These are phyloP conservation scores for Diphyllodes magnificus DNA, from an alignment of 2,113 vertebrate species.

Conservation along the genomic window DNA sequence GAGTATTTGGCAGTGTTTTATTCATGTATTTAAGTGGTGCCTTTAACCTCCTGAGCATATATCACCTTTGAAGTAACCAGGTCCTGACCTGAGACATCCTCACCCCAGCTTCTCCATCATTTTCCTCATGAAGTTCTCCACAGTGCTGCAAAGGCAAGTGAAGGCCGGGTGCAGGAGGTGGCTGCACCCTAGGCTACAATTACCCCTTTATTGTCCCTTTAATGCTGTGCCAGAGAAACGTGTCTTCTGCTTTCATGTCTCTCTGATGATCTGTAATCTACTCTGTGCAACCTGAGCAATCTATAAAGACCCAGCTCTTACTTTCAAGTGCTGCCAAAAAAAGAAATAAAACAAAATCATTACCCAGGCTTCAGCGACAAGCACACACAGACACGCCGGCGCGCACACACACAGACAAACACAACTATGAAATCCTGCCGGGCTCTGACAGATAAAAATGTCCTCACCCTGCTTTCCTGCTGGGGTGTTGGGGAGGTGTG, in stretches of 20 bases:
- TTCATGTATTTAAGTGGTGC: conserved; percentile 10
- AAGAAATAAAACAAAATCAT: conserved; percentile 46
- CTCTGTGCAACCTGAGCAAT: conserved; percentile 49
- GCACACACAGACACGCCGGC: not conserved
- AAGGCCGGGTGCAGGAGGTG: not conserved
- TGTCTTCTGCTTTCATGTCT: conserved; percentile 47
- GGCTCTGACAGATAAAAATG: not conserved
- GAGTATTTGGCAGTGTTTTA: conserved; percentile 28
- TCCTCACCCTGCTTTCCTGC: not conserved
- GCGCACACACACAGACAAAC: not conserved
- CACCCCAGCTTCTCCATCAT: not conserved
- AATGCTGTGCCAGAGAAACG: conserved; percentile 46
- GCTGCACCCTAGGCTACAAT: conserved; percentile 31
- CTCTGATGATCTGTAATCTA: conserved; percentile 50
- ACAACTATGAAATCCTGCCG: not conserved
- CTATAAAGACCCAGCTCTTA: conserved; percentile 44
- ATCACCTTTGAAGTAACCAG: conserved; percentile 39
- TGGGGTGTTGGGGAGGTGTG: not conserved
- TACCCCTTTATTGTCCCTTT: conserved; percentile 42
- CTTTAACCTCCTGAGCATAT: conserved; percentile 17
- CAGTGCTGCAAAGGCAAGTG: not conserved
- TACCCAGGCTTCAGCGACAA: not conserved
- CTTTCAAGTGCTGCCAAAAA: conserved; percentile 59
- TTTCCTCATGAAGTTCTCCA: not conserved
- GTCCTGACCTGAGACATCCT: conserved; percentile 14